Evolutionary conservation across 2,888 invertebrate genomes (phyloP).

Genomic region (Nemoura dubitans): DNA sequence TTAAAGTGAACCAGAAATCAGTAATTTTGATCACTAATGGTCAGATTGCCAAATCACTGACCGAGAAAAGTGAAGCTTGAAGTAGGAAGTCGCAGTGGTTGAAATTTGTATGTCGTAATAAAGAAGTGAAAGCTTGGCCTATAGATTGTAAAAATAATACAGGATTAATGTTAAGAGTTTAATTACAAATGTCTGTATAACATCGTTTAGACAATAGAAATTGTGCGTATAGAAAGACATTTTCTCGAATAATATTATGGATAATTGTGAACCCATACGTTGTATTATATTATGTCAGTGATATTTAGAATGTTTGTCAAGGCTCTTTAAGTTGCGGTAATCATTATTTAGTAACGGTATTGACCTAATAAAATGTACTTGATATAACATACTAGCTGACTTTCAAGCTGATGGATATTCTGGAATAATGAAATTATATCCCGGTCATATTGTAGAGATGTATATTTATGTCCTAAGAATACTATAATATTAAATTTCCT

Average conservation of each 20-base stretch:
- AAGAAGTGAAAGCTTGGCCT: conserved; percentile 20
- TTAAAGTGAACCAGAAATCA: not conserved
- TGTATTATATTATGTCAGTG: conserved; percentile 9
- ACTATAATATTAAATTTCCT: conserved; percentile 30
- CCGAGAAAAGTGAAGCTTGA: not conserved
- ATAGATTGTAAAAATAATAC: conserved; percentile 8
- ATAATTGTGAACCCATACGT: not conserved
- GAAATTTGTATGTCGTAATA: not conserved
- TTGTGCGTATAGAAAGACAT: not conserved
- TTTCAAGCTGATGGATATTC: not conserved
- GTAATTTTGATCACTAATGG: not conserved
- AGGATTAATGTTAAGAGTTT: not conserved
- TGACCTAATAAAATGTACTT: not conserved
- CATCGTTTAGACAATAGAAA: not conserved
- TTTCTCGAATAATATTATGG: not conserved
- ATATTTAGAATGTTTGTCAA: not conserved
- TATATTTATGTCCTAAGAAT: conserved; percentile 24
- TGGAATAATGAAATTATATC: not conserved
- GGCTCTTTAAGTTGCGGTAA: not conserved
- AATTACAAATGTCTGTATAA: not conserved
- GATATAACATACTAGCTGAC: not conserved
- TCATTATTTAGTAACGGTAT: not conserved
- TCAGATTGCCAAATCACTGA: not conserved
- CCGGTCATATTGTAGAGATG: not conserved
- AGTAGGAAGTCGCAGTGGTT: not conserved